phyloP scores from a whole-genome alignment of 1,140 invertebrate genomes.

The Heliconius himera region DNA sequence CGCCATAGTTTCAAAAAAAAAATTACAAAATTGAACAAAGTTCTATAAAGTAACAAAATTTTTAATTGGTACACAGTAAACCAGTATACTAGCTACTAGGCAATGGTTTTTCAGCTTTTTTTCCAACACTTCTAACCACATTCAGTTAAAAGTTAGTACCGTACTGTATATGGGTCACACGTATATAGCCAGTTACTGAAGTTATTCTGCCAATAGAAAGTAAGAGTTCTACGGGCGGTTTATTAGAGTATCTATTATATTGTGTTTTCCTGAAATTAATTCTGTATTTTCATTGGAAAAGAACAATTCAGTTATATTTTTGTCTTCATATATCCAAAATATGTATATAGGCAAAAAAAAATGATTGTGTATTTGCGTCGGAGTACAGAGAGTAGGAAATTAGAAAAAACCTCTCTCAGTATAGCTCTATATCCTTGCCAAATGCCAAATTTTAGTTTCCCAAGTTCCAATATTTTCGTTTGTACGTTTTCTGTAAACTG shows the following conservation, averaged over 20 bases:
- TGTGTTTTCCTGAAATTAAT: not conserved
- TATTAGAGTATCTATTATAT: not conserved
- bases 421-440: too few species aligned
- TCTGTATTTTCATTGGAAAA: not conserved
- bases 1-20: not conserved
- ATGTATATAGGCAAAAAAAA: too few species aligned
- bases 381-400: too few species aligned
- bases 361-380: too few species aligned
- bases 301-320: not conserved
- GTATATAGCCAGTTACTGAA: slow-evolving; percentile 21
- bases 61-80: slow-evolving; percentile 4
- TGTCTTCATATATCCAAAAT: not conserved
- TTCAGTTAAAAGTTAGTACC: slow-evolving; percentile 32
- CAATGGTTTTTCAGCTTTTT: not conserved
- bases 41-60: not conserved
- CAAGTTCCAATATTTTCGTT: too few species aligned
- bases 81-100: not conserved
- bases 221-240: slow-evolving; percentile 9
- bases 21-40: not conserved
- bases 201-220: slow-evolving; percentile 25
- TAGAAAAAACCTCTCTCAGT: too few species aligned
- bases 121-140: slow-evolving; percentile 13
- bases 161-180: slow-evolving; percentile 30
- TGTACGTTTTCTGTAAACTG: too few species aligned
- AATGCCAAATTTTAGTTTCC: too few species aligned